These are phyloP conservation scores for Procavia capensis DNA, from an alignment of 2,113 vertebrate genomes.

Conservation along the genomic window DNA sequence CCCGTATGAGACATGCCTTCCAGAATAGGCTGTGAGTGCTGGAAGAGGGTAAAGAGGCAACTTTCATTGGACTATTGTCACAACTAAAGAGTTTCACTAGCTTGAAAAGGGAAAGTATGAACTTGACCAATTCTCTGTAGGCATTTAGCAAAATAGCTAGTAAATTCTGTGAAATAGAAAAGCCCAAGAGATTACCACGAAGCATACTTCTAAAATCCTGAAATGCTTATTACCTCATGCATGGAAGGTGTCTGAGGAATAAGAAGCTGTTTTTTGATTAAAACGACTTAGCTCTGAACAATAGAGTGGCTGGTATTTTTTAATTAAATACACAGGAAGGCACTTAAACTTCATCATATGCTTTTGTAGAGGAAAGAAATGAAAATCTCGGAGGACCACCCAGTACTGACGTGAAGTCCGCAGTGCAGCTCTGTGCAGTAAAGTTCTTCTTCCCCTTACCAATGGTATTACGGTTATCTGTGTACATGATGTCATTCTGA, in stretches of 20 bases:
- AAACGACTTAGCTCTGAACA: constrained; percentile 60
- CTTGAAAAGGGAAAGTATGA: constrained; percentile 65
- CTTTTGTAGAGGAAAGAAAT: constrained; percentile 58
- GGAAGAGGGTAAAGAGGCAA: background rate
- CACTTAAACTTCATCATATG: constrained; percentile 64
- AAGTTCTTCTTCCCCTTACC: constrained; percentile 35
- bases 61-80: constrained; percentile 71
- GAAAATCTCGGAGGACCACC: constrained; percentile 59
- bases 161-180: constrained; percentile 74
- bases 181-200: constrained; percentile 29
- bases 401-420: constrained; percentile 20
- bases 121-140: constrained; percentile 69
- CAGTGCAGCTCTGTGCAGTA: background rate
- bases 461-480: background rate
- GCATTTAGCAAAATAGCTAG: constrained; percentile 69
- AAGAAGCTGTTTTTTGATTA: constrained; percentile 19
- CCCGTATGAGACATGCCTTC: constrained; percentile 57
- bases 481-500: background rate
- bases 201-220: constrained; percentile 56
- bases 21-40: background rate
- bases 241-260: constrained; percentile 57
- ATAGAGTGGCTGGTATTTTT: constrained; percentile 50
- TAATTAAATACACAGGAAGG: constrained; percentile 63
- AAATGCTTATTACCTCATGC: constrained; percentile 51
- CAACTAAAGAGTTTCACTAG: constrained; percentile 47